A percentile compares a stretch with the other conserved stretches of the same genome.
Conservation (phyloP, 2,888 invertebrate genomes). For the Xylocampa areola region DNA sequence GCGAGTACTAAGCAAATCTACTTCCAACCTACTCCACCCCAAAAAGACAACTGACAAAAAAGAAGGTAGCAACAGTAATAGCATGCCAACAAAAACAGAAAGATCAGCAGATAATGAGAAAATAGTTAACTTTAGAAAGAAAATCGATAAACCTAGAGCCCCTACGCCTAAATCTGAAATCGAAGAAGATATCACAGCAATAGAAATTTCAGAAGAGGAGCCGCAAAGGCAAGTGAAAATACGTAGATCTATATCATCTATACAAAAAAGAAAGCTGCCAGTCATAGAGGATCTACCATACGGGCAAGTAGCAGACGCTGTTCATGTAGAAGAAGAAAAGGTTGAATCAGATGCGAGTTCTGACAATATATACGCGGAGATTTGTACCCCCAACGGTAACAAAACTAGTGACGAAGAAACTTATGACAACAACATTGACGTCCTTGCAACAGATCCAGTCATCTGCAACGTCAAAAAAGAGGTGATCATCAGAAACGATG, state of each 20-base stretch:
- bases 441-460: constrained; percentile 84
- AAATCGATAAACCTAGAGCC: constrained; percentile 86
- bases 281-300: constrained; percentile 92
- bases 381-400: constrained; percentile 86
- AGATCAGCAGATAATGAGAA: constrained; percentile 78
- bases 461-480: constrained; percentile 88
- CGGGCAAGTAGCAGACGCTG: constrained; percentile 92
- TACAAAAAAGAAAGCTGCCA: constrained; percentile 87
- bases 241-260: constrained; percentile 87
- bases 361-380: constrained; percentile 93
- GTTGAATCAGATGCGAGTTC: constrained; percentile 82
- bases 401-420: constrained; percentile 80
- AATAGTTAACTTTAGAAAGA: constrained; percentile 83
- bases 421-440: constrained; percentile 83
- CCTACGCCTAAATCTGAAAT: constrained; percentile 85
- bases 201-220: constrained; percentile 83
- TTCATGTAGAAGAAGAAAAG: constrained; percentile 84
- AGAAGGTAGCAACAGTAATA: constrained; percentile 85
- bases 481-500: constrained; percentile 84
- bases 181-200: constrained; percentile 77
- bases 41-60: constrained; percentile 88
- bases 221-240: constrained; percentile 85
- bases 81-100: constrained; percentile 87
- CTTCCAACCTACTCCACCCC: constrained; percentile 91
- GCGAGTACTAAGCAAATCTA: constrained; percentile 91